These are phyloP conservation scores for Hymenochirus boettgeri DNA, from an alignment of 2,113 vertebrate species.

Conservation along the genomic window DNA sequence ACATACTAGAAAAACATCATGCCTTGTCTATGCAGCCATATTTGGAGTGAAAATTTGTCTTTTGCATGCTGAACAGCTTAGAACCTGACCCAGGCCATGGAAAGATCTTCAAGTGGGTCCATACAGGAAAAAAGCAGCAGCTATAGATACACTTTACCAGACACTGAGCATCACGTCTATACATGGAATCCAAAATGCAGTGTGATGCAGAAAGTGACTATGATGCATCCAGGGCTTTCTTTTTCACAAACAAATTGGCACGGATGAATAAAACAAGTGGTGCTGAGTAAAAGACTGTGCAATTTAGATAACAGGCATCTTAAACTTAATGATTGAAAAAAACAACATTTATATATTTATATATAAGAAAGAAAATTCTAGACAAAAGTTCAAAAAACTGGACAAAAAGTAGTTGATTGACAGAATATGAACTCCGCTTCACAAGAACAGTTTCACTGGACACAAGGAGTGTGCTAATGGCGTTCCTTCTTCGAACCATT, in stretches of 20 bases:
- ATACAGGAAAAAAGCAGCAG: slow-evolving; percentile 9
- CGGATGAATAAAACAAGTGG: slow-evolving; percentile 16
- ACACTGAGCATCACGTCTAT: background rate
- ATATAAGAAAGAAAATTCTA: slow-evolving; percentile 4
- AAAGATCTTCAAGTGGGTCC: slow-evolving; percentile 6
- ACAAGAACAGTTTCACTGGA: slow-evolving; percentile 35
- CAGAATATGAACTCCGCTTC: slow-evolving; percentile 19
- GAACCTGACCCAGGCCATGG: background rate
- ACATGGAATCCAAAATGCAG: slow-evolving; percentile 1
- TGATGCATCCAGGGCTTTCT: background rate
- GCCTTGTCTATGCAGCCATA: slow-evolving; percentile 9
- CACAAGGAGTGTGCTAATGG: background rate
- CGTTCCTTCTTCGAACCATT: background rate
- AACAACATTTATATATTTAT: no score
- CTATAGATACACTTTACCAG: slow-evolving; percentile 4
- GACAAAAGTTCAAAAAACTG: background rate
- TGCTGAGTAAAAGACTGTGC: slow-evolving; percentile 11
- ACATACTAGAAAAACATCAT: slow-evolving; percentile 21
- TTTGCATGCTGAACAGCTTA: background rate
- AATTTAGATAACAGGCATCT: background rate
- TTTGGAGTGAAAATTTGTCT: background rate
- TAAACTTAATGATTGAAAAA: background rate
- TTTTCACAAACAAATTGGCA: slow-evolving; percentile 15
- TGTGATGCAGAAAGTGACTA: background rate
- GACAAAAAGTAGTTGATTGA: slow-evolving; percentile 14